A percentile compares a stretch with the other conserved stretches of the same genome.
Evolutionary conservation across 2,888 invertebrate genomes (phyloP).

Genomic region (Aricia artaxerxes): DNA sequence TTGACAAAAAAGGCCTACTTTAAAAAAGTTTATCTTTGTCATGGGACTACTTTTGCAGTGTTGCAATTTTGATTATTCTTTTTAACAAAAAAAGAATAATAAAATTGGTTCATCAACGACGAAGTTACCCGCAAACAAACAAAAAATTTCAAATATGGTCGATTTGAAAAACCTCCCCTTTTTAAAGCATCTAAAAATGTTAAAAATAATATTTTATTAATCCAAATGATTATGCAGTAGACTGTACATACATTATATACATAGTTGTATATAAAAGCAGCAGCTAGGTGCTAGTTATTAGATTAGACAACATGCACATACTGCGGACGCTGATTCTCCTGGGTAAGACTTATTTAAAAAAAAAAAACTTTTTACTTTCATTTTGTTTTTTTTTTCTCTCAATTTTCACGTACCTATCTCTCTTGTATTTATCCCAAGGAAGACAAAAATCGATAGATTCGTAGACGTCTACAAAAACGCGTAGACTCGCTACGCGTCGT

Average conservation of each 20-base stretch:
- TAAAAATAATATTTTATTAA: not conserved
- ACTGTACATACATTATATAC: not conserved
- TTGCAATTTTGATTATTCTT: too few relatives aligned
- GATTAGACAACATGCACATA: constrained; percentile 9
- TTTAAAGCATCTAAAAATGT: not conserved
- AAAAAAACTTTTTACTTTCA: not conserved
- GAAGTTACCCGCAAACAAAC: too few relatives aligned
- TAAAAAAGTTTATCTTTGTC: too few relatives aligned
- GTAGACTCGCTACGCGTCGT: not conserved
- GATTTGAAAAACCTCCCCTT: too few relatives aligned
- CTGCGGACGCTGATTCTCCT: not conserved
- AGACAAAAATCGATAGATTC: not conserved
- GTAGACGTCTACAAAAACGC: not conserved
- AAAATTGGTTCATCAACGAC: too few relatives aligned
- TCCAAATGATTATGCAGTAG: not conserved
- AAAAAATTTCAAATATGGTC: too few relatives aligned
- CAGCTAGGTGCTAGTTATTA: not conserved
- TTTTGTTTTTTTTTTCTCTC: not conserved
- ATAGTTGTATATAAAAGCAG: not conserved
- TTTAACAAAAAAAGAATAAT: too few relatives aligned
- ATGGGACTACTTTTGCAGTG: too few relatives aligned
- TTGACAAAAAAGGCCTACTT: not conserved
- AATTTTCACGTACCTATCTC: not conserved
- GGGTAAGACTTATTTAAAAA: not conserved
- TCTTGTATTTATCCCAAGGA: not conserved